A percentile compares a stretch with the other conserved stretches of the same genome.
Evolutionary conservation across 2,113 vertebrate species (phyloP).

Genomic region (Oryzias curvinotus): DNA sequence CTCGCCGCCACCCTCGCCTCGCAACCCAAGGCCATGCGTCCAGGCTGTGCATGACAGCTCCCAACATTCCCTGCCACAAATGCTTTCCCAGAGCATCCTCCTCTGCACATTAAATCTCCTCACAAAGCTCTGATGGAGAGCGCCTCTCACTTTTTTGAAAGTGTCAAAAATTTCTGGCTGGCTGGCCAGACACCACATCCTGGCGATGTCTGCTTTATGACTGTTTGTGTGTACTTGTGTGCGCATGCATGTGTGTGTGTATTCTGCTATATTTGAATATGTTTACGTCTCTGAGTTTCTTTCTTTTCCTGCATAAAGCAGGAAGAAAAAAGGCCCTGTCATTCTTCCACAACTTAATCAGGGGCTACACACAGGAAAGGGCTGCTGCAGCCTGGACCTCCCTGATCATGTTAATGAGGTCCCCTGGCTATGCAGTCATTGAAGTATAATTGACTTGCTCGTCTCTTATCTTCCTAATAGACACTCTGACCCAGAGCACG

Average conservation of each 20-base stretch:
- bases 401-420: constrained; percentile 99
- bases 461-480: constrained; percentile 99
- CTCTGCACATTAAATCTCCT: constrained; percentile 81
- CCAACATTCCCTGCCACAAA: constrained; percentile 81
- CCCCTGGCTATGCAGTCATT: constrained; percentile 98
- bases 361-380: constrained; percentile 85
- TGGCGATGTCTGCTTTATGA: constrained; percentile 67
- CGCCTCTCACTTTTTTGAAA: constrained; percentile 82
- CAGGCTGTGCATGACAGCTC: constrained; percentile 78
- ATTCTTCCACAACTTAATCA: constrained; percentile 94
- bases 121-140: constrained; percentile 73
- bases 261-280: constrained; percentile 49
- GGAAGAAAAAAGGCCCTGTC: constrained; percentile 83
- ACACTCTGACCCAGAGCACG: constrained; percentile 90
- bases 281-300: constrained; percentile 52
- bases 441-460: constrained; percentile 99
- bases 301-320: constrained; percentile 47
- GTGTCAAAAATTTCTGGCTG: constrained; percentile 88
- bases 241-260: constrained; percentile 13
- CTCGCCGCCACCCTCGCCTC: constrained; percentile 46
- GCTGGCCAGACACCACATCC: constrained; percentile 78
- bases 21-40: constrained; percentile 75
- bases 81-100: constrained; percentile 85
- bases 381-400: constrained; percentile 83
- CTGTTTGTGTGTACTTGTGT: constrained; percentile 13